Evolutionary conservation across 2,797 vertebrate genomes (phyloP).

Genomic region (Serranus cabrilla): DNA sequence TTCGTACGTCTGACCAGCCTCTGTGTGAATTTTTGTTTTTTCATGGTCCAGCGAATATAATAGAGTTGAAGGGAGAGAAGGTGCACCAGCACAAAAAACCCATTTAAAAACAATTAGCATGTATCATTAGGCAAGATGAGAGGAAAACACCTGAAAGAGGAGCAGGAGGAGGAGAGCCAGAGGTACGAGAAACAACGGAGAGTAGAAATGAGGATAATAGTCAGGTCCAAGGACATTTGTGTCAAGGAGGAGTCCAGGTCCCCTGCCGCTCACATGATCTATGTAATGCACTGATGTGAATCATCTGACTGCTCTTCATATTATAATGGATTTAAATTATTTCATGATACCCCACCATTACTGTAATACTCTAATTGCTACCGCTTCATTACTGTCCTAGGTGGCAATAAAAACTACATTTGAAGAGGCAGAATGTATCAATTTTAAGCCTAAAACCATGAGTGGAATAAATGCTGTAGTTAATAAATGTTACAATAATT

Average conservation of each 20-base stretch:
- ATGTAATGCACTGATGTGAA: constrained; percentile 26
- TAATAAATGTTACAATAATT: not conserved
- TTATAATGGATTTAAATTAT: constrained; percentile 53
- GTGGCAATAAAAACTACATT: constrained; percentile 29
- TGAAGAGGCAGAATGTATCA: constrained; percentile 9
- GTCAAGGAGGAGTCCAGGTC: constrained; percentile 30
- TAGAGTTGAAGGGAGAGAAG: constrained; percentile 63
- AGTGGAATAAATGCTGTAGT: not conserved
- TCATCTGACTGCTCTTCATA: constrained; percentile 31
- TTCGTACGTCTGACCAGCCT: constrained; percentile 45
- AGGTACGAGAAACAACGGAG: not conserved
- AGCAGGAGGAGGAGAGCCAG: constrained; percentile 28
- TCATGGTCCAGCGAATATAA: constrained; percentile 64
- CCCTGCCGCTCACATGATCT: constrained; percentile 41
- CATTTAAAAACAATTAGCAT: constrained; percentile 82
- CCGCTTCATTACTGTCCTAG: constrained; percentile 21
- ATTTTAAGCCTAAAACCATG: not conserved
- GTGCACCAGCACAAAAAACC: constrained; percentile 50
- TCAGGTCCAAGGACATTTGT: constrained; percentile 49
- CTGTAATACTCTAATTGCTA: constrained; percentile 20
- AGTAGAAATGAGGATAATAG: constrained; percentile 33
- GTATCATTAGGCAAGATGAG: constrained; percentile 78
- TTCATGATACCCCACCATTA: constrained; percentile 46
- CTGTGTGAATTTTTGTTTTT: constrained; percentile 56
- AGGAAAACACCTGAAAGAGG: constrained; percentile 67